phyloP scores from a whole-genome alignment of 2,113 vertebrate species.

The Hyla sarda region DNA sequence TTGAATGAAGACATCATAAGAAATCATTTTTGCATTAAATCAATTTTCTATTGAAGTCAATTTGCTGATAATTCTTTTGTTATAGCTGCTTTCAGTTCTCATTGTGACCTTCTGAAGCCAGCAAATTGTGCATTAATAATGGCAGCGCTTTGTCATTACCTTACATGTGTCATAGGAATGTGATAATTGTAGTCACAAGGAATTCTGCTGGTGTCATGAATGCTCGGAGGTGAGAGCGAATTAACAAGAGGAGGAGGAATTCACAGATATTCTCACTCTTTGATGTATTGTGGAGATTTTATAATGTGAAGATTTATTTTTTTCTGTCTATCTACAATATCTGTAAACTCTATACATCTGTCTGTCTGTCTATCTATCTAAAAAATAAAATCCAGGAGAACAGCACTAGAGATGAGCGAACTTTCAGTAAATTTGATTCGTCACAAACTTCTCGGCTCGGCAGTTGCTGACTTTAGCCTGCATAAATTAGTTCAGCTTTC shows the following conservation, averaged over 20 bases:
- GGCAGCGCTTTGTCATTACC: constrained; percentile 31
- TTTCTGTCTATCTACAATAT: too few relatives aligned
- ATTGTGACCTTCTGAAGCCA: background rate
- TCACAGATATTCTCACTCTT: background rate
- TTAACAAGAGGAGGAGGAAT: background rate
- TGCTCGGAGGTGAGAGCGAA: background rate
- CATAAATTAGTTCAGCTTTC: too few relatives aligned
- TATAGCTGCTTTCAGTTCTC: background rate
- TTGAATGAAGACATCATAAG: background rate
- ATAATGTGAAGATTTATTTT: background rate
- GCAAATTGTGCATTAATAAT: constrained; percentile 36
- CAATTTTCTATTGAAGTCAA: background rate
- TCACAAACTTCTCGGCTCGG: too few relatives aligned
- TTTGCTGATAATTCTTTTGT: background rate
- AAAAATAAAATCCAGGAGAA: too few relatives aligned
- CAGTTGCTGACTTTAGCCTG: too few relatives aligned
- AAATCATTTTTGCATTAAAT: background rate
- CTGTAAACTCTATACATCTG: too few relatives aligned
- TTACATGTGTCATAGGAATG: constrained; percentile 31
- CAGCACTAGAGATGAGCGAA: too few relatives aligned
- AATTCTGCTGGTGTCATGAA: constrained; percentile 18
- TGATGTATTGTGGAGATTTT: background rate
- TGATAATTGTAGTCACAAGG: constrained; percentile 22
- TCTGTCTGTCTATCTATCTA: background rate
- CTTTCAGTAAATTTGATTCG: too few relatives aligned